These are phyloP conservation scores for Zeugodacus cucurbitae DNA, from an alignment of 1,140 invertebrate genomes.

Conservation along the genomic window DNA sequence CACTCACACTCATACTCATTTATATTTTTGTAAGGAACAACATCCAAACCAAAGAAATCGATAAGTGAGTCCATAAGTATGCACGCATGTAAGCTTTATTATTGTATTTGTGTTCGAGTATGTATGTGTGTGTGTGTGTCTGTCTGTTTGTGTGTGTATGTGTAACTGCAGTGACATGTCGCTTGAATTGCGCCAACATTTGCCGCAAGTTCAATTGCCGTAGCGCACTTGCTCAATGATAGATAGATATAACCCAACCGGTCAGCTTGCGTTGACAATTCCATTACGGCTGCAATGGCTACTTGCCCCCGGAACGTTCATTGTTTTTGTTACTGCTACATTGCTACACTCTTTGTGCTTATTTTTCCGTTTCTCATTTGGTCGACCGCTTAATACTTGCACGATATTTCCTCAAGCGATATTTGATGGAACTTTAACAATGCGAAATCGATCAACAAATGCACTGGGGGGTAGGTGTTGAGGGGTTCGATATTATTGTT, in stretches of 20 bases:
- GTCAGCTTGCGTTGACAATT: slow-evolving; percentile 31
- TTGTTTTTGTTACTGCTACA: neutral
- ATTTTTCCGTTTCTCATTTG: slow-evolving; percentile 8
- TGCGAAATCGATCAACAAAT: neutral
- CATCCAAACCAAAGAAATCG: too few relatives aligned
- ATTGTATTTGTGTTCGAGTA: too few relatives aligned
- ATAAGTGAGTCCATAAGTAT: too few relatives aligned
- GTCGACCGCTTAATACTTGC: neutral
- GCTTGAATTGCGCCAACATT: neutral
- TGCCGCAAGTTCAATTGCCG: slow-evolving; percentile 1
- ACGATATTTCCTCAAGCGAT: neutral
- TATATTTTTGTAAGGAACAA: neutral
- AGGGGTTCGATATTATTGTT: neutral
- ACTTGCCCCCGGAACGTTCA: neutral
- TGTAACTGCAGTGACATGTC: neutral
- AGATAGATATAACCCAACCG: slow-evolving; percentile 16
- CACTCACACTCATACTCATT: neutral
- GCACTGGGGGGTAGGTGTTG: neutral
- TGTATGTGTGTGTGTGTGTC: neutral
- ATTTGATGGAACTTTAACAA: slow-evolving; percentile 4
- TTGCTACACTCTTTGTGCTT: neutral
- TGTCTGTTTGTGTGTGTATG: neutral
- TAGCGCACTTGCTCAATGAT: neutral
- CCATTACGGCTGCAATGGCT: neutral
- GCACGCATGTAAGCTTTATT: neutral